Evolutionary conservation across 2,888 invertebrate species (phyloP), one percentile per base, ranked within the genome.

Genomic region (Caenorhabditis sulstoni): DNA sequence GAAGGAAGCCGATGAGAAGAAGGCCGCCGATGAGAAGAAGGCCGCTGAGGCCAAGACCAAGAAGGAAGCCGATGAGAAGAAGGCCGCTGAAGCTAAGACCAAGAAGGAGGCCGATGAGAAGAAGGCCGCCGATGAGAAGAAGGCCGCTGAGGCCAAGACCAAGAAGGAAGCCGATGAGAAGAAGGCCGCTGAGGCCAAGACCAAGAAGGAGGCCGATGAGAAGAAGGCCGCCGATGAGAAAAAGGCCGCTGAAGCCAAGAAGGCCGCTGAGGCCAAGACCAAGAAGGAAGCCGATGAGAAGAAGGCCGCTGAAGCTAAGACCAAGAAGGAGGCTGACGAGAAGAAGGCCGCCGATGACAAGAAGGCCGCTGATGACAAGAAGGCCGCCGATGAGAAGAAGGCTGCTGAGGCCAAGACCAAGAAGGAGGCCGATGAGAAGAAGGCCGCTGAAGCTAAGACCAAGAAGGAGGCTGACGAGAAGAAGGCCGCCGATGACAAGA

Each of bases 221-320:
- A 80, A 71, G 74, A 61, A 74, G 44, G 53, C 49, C 3, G 64
- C 67, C 52, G 62, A 75, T 12, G 70, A 12, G 0, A 59, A 68
- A 39, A 68, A 59, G n/a, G n/a, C n/a, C n/a, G n/a, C n/a, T 22
- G 47, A 61, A 8, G 70, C 71, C 3, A 68, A 65, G 55, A 79
- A 76, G 45, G 50, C 52, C 9, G 82, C 81, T 11, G 76, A 64
- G n/a, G n/a, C n/a, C n/a, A 11, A 71, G 82, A 66, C 62, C 64
- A 49, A n/a, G 2, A 77, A 75, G 66, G 49, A 81, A 45, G 55
- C 37, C 41, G 67, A 23, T 14, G 22, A 62, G 18, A 65, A 58
- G 50, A 64, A 59, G 22, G 79, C 55, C 20, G 61, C 59, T 53
- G 77, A 66, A 1, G 86, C 29, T 41, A 62, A 50, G 37, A 59